Evolutionary conservation across 1,140 invertebrate genomes (phyloP), one percentile per base, ranked within the genome.

Genomic region (Drosophila quadrilineata): DNA sequence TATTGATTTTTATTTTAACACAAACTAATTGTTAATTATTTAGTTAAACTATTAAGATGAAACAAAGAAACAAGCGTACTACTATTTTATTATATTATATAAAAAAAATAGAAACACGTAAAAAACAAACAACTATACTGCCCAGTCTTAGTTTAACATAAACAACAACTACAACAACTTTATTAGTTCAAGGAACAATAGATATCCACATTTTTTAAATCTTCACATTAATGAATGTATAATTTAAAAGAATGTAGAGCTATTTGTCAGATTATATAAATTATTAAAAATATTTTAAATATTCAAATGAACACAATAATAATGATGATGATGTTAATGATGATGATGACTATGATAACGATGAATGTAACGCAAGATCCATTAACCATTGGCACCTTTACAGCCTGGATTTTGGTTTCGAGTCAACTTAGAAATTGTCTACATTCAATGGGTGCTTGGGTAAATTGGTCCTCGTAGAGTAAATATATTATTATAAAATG

Each of bases 331-430:
- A n/a, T n/a, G n/a, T n/a, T n/a, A n/a, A n/a, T n/a, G n/a, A n/a
- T n/a, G n/a, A n/a, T n/a, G n/a, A n/a, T n/a, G n/a, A n/a, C n/a
- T n/a, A n/a, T n/a, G n/a, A n/a, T n/a, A n/a, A n/a, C n/a, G n/a
- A n/a, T n/a, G n/a, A n/a, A n/a, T n/a, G n/a, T n/a, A n/a, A n/a
- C n/a, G n/a, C n/a, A n/a, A n/a, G n/a, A n/a, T n/a, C n/a, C n/a
- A n/a, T n/a, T n/a, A 67, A 67, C 12, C 52, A 59, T 33, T 19
- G 71, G 72, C 71, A 69, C 76, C 72, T 82, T 71, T 80, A 80
- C 72, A 82, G 76, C 72, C 76, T 22, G n/a, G 9, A 41, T 53
- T 16, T 58, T 33, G 45, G 40, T n/a, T n/a, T n/a, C 57, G 56
- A 38, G 43, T 19, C 31, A 46, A 21, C 28, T 38, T 43, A 50